These are phyloP conservation scores for Pogonognathellus flavescens DNA, from an alignment of 1,140 invertebrate species.

Conservation along the genomic window DNA sequence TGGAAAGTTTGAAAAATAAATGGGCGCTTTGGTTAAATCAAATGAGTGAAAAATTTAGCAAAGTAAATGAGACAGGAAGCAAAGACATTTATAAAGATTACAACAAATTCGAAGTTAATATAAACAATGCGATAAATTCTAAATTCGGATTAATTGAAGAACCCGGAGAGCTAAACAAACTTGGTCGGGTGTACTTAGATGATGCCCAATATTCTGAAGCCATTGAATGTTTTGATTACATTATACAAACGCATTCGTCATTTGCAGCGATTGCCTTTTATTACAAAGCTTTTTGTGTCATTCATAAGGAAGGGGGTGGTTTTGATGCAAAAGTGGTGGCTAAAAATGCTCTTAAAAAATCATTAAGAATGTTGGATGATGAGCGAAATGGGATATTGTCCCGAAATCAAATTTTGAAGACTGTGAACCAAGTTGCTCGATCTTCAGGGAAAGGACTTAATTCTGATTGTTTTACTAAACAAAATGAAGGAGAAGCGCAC, in stretches of 20 bases:
- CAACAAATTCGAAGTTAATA: neutral
- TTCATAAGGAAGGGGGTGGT: neutral
- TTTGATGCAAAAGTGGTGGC: neutral
- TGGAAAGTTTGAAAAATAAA: neutral
- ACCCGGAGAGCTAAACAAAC: neutral
- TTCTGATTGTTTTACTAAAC: neutral
- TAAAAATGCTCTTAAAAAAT: neutral
- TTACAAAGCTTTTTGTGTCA: neutral
- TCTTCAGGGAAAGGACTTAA: neutral
- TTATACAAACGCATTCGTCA: neutral
- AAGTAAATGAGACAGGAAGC: neutral
- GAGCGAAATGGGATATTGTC: neutral
- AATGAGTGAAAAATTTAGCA: neutral
- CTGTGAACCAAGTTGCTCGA: neutral
- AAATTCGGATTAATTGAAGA: neutral
- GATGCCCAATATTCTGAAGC: neutral
- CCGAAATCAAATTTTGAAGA: neutral
- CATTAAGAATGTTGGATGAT: neutral
- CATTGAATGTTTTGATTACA: neutral
- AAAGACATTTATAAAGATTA: neutral
- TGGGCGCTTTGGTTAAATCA: neutral
- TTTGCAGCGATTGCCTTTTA: neutral
- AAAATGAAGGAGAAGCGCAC: neutral
- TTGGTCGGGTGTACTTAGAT: neutral
- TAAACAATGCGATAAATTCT: neutral